Evolutionary conservation across 2,888 invertebrate genomes (phyloP).

Genomic region (Drosophila buzzatii): DNA sequence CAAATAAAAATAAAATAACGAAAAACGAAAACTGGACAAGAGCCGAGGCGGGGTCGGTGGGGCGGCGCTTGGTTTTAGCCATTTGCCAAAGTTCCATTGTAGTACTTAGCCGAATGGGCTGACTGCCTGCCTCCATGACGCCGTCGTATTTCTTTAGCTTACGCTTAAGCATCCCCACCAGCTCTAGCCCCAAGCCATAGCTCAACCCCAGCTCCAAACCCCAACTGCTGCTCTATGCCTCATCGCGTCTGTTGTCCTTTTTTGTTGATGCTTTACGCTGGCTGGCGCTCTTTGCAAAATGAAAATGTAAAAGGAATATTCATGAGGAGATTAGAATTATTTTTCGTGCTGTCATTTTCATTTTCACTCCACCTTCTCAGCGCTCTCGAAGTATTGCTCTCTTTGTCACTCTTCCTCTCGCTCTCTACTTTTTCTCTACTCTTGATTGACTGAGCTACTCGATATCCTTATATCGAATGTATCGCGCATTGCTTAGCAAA

Average conservation of each 20-base stretch:
- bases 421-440: neutral
- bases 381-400: conserved; percentile 31
- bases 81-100: conserved; percentile 68
- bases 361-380: conserved; percentile 62
- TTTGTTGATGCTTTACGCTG: conserved; percentile 73
- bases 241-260: conserved; percentile 59
- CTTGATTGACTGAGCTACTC: neutral
- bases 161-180: conserved; percentile 35
- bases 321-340: conserved; percentile 85
- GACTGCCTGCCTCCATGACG: conserved; percentile 49
- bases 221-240: conserved; percentile 1
- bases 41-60: too few relatives aligned
- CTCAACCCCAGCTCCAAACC: neutral
- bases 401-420: neutral
- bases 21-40: conserved; percentile 27
- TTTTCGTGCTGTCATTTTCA: conserved; percentile 82
- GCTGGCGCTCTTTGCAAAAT: conserved; percentile 72
- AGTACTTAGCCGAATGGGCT: conserved; percentile 63
- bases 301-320: conserved; percentile 84
- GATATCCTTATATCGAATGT: neutral
- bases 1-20: conserved; percentile 72
- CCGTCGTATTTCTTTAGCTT: conserved; percentile 72
- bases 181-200: neutral
- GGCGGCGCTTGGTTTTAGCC: conserved; percentile 37
- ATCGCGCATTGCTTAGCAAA: neutral